Evolutionary conservation across 2,113 vertebrate genomes (phyloP), one percentile per base, ranked within the genome.

Genomic region (Pampusana beccarii): DNA sequence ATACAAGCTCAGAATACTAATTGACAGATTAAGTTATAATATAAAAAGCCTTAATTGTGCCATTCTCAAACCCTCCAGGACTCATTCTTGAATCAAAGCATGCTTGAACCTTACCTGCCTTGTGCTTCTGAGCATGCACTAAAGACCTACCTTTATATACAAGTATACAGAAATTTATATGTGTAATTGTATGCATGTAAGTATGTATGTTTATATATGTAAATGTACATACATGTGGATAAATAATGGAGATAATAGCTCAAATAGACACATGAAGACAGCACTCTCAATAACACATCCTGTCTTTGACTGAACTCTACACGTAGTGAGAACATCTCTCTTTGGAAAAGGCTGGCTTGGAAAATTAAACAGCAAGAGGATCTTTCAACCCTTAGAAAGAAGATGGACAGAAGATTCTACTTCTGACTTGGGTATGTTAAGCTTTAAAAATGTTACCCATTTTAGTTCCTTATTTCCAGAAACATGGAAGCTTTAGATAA

Each of bases 271-370:
- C 18, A 25, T 78, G 44, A 74, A 69, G 44, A 46, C 28, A 87
- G 57, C 1, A 0, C 44, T 28, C 9, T n/a, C 26, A 64, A 8
- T 36, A 62, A 33, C 21, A 34, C 40, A 3, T 36, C 92, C 34
- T 61, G 8, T 44, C 36, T 78, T 79, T 78, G n/a, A 50, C 10
- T 2, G 7, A 77, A 34, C 16, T 57, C 23, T 66, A 44, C 5
- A 48, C 5, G 7, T 14, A 26, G 36, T 34, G 25, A 86, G 16
- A 85, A 46, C 2, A 2, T 14, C 6, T 5, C 9, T 50, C 29
- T 90, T 61, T n/a, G 71, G 90, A 92, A 95, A 96, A 97, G 78
- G 28, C 60, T 97, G 89, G 72, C 79, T 94, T 93, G 86, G 73
- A 83, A 96, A 84, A 34, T 91, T 94, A 92, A 46, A 95, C 58